Evolutionary conservation across 2,113 vertebrate species (phyloP).

Genomic region (Salvelinus fontinalis): DNA sequence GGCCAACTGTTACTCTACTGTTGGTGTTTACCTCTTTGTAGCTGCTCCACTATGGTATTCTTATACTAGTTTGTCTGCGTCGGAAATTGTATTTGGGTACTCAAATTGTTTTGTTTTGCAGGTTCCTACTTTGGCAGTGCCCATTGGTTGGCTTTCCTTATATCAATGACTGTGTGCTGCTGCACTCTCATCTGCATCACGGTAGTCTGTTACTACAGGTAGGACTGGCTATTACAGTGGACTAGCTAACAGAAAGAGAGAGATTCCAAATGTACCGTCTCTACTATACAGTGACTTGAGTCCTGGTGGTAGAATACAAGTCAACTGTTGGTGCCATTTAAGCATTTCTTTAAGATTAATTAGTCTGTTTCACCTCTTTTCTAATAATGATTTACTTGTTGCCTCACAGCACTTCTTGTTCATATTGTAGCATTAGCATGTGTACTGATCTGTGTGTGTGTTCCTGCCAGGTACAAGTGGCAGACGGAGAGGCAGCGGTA

Average conservation of each 20-base stretch:
- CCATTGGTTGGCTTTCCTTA: constrained; percentile 82
- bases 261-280: no score
- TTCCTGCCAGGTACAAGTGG: constrained; percentile 74
- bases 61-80: not conserved
- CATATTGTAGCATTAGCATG: no score
- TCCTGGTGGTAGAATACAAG: no score
- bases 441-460: constrained; percentile 12
- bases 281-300: no score
- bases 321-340: no score
- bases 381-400: no score
- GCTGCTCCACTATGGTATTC: not conserved
- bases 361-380: no score
- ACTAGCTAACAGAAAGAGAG: no score
- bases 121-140: constrained; percentile 69
- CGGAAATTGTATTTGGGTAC: no score
- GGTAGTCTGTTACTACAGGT: constrained; percentile 89
- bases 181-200: constrained; percentile 82
- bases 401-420: no score
- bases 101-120: constrained; percentile 7
- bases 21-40: no score
- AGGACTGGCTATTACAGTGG: not conserved
- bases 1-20: not conserved
- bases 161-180: constrained; percentile 84
- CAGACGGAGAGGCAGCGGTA: constrained; percentile 86
- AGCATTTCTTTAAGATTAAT: no score